Evolutionary conservation across 2,888 invertebrate species (phyloP), one percentile per base, ranked within the genome.

Genomic region (Leucophora obtusa): DNA sequence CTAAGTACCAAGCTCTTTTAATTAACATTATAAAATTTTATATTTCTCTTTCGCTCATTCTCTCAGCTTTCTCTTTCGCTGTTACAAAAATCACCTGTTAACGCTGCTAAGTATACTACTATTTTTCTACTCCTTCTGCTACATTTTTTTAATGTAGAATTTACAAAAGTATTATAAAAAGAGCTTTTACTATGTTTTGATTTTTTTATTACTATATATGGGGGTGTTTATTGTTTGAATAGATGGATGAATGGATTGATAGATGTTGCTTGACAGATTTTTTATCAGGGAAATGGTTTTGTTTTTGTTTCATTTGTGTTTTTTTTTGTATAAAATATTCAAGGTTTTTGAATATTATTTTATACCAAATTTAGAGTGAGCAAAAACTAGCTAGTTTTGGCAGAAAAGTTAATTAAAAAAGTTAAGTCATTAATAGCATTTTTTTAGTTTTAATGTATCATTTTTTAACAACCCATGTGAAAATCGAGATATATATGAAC

Each of bases 51-150:
- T 47, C 60, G 33, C 18, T 47, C 17, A n/a, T n/a, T n/a, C n/a
- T n/a, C n/a, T n/a, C n/a, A n/a, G n/a, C n/a, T n/a, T n/a, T 35
- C 59, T 68, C 73, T 47, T 7, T 24, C 24, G 10, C 15, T 68
- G 58, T 63, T 70, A 62, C 35, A 14, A n/a, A 15, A 21, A 63
- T 33, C 28, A 51, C 51, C 63, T 63, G 63, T 63, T 63, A 63
- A 63, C 51, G 4, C 18, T 33, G 33, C n/a, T 21, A 24, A 18
- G 18, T 8, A 59, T 51, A 33, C 51, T 51, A 63, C 50, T 15
- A 47, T 17, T 11, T 33, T 14, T 28, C n/a, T 28, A 6, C 17
- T 28, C n/a, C n/a, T 50, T 15, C 15, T 54, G 8, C 24, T 54
- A n/a, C n/a, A 4, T 24, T 54, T 24, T 54, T 6, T 54, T n/a